Evolutionary conservation across 1,140 invertebrate genomes (phyloP), one percentile per base, ranked within the genome.

Genomic region (Bathynomus jamesi): DNA sequence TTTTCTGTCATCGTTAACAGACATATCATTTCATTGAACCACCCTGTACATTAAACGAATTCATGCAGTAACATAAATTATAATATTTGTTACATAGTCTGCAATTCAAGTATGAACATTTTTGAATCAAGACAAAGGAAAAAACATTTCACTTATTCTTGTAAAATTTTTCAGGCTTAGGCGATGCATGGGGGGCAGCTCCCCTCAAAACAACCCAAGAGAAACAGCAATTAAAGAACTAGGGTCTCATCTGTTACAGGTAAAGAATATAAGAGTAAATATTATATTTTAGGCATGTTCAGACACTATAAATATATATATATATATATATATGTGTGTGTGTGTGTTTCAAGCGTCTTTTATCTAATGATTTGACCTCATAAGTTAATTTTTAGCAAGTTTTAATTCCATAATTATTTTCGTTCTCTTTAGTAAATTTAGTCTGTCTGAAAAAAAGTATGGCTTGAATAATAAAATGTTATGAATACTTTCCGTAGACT

Each of bases 171-270:
- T 21, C 82, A 97, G 94, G 94, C 79, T 84, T 96, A 21, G 95
- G 95, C 21, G 93, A 96, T 82, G 92, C 91, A 24, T 98, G 95
- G 95, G 95, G 95, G 29, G 89, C 92, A 0, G 81, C n/a, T n/a
- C 88, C 17, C 86, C 89, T 0, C 85, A 87, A 0, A 86, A 85
- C 74, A 89, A 90, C 81, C 84, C 88, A 4, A 82, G 89, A 74
- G 90, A 95, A 83, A 83, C 31, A 17, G 61, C 61, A 28, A 73
- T 73, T 78, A 89, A 93, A 80, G 95, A 97, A 84, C 85, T 97
- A 3, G 95, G 94, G 28, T 94, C 91, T 0, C 92, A 95, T 83
- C 85, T 98, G 21, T 86, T 97, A 62, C 94, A 96, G 86, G 89
- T 90, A 84, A 83, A 76, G 28, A 4, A n/a, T n/a, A n/a, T n/a